A percentile compares a stretch with the other conserved stretches of the same genome.
Evolutionary conservation across 2,113 vertebrate species (phyloP).

Genomic region (Hypomesus transpacificus): DNA sequence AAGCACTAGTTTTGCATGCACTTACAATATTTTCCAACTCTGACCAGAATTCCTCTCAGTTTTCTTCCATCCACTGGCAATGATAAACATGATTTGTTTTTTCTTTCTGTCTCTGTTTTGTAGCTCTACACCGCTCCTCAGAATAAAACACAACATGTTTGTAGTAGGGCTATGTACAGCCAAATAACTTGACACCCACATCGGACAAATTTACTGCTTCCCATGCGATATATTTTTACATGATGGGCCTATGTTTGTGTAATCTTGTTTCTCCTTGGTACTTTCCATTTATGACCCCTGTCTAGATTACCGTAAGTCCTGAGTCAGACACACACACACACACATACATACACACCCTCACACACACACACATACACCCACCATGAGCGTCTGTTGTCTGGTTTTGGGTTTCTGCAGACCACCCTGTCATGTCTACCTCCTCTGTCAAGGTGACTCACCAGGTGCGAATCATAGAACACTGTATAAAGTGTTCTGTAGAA

Average conservation of each 20-base stretch:
- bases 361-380: constrained; percentile 27
- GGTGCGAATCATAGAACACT: neutral
- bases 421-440: constrained; percentile 30
- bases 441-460: constrained; percentile 47
- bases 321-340: constrained; percentile 49
- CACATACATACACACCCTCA: constrained; percentile 34
- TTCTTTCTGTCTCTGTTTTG: constrained; percentile 15
- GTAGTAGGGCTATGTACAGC: constrained; percentile 48
- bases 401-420: constrained; percentile 39
- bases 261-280: constrained; percentile 66
- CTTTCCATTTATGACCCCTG: constrained; percentile 60
- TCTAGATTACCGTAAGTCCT: constrained; percentile 30
- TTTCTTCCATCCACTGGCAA: constrained; percentile 27
- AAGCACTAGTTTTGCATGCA: constrained; percentile 6
- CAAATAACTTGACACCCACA: constrained; percentile 57
- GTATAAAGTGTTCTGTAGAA: neutral
- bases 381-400: constrained; percentile 24
- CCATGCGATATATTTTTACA: constrained; percentile 48
- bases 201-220: constrained; percentile 51
- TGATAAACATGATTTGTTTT: constrained; percentile 24
- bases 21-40: constrained; percentile 17
- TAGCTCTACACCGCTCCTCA: constrained; percentile 24
- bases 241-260: constrained; percentile 60
- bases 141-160: constrained; percentile 31
- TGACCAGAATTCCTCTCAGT: constrained; percentile 6